These are phyloP conservation scores for Rhagophthalmus giganteus DNA, from an alignment of 2,888 invertebrate genomes.

Conservation along the genomic window DNA sequence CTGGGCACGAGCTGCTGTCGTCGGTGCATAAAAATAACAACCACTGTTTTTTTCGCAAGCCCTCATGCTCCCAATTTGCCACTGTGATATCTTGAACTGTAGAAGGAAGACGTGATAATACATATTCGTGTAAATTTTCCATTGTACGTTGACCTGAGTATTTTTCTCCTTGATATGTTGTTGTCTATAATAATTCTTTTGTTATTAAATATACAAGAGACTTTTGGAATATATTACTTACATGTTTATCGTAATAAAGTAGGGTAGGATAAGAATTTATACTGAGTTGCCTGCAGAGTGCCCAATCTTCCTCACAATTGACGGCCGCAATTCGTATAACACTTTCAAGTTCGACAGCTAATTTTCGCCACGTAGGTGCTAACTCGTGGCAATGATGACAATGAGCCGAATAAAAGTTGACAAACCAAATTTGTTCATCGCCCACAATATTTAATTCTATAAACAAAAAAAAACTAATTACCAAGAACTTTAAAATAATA, in stretches of 20 bases:
- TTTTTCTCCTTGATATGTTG: constrained; percentile 59
- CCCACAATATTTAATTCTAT: constrained; percentile 56
- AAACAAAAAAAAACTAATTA: constrained; percentile 27
- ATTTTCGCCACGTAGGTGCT: constrained; percentile 79
- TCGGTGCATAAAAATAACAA: constrained; percentile 63
- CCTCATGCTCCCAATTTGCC: constrained; percentile 51
- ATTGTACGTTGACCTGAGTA: constrained; percentile 65
- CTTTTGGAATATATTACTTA: constrained; percentile 24
- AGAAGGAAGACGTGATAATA: constrained; percentile 62
- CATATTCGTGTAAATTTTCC: constrained; percentile 64
- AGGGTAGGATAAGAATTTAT: constrained; percentile 78
- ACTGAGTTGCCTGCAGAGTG: constrained; percentile 73
- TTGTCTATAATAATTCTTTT: constrained; percentile 51
- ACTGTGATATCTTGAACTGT: constrained; percentile 52
- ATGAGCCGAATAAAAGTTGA: constrained; percentile 86
- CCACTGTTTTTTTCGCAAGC: constrained; percentile 55
- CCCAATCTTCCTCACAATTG: constrained; percentile 85
- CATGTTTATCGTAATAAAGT: constrained; percentile 63
- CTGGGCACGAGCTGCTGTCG: constrained; percentile 59
- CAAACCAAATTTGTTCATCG: constrained; percentile 75
- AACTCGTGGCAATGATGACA: constrained; percentile 84
- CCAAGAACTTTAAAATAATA: neutral
- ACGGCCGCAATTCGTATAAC: constrained; percentile 80
- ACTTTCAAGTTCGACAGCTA: constrained; percentile 77
- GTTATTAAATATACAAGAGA: neutral